Conservation (phyloP, 2,888 invertebrate genomes). For the Pachymerium ferrugineum region DNA sequence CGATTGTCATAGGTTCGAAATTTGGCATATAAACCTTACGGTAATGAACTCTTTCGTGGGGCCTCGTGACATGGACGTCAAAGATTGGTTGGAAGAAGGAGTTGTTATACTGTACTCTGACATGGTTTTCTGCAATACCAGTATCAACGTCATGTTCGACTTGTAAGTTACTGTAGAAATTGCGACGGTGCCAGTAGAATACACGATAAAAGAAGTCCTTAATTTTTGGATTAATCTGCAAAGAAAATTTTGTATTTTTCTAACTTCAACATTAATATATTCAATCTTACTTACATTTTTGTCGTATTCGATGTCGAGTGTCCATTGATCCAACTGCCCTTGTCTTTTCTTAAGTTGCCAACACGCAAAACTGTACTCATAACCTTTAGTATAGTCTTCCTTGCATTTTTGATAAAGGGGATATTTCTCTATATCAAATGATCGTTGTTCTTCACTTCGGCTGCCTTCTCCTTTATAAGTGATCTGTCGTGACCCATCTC, state of each 20-base stretch:
- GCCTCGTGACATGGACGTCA: slow-evolving; percentile 36
- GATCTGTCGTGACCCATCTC: background rate
- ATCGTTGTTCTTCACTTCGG: slow-evolving; percentile 35
- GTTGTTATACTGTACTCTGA: slow-evolving; percentile 32
- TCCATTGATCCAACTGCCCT: slow-evolving; percentile 34
- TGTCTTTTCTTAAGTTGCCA: slow-evolving; percentile 23
- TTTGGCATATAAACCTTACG: slow-evolving; percentile 36
- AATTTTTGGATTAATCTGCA: background rate
- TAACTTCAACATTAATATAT: background rate
- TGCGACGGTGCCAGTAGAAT: background rate
- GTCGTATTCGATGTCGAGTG: slow-evolving; percentile 34
- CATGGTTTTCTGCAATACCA: slow-evolving; percentile 6
- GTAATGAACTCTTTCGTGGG: slow-evolving; percentile 36
- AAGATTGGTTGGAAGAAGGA: slow-evolving; percentile 32
- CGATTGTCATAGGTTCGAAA: slow-evolving; percentile 22
- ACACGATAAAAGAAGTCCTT: slow-evolving; percentile 6
- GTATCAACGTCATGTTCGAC: background rate
- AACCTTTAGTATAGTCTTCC: slow-evolving; percentile 30
- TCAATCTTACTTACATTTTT: slow-evolving; percentile 31
- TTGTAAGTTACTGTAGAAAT: slow-evolving; percentile 29
- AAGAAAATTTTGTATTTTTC: background rate
- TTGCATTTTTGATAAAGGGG: slow-evolving; percentile 25
- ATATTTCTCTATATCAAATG: background rate
- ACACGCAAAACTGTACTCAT: slow-evolving; percentile 28
- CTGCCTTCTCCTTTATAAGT: background rate